These are phyloP conservation scores for Otus scops DNA, from an alignment of 2,797 vertebrate species.

Conservation along the genomic window DNA sequence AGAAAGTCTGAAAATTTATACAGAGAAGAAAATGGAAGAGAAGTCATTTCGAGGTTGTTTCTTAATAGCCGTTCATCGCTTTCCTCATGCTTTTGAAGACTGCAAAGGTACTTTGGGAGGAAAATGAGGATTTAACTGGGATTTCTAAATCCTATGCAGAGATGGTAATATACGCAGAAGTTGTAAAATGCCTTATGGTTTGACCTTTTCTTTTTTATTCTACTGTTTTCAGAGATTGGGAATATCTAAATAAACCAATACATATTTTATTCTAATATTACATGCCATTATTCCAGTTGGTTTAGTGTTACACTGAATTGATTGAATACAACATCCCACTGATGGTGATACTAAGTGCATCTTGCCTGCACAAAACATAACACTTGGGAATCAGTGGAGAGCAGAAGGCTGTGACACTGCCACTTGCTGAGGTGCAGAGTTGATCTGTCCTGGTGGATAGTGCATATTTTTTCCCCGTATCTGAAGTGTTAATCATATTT, in stretches of 20 bases:
- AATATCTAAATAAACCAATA: background rate
- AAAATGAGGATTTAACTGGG: background rate
- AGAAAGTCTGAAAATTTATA: background rate
- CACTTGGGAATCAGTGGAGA: background rate
- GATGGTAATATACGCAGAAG: background rate
- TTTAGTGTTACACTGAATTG: background rate
- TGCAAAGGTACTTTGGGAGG: background rate
- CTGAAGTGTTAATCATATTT: background rate
- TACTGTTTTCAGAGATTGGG: background rate
- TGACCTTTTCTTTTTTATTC: background rate
- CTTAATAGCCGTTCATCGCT: background rate
- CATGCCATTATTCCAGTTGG: background rate
- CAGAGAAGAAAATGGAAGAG: background rate
- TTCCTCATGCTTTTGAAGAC: background rate
- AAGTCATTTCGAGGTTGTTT: background rate
- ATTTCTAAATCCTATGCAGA: background rate
- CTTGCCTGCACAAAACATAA: background rate
- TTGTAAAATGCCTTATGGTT: background rate
- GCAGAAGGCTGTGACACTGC: background rate
- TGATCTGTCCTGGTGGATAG: background rate
- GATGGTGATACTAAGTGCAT: background rate
- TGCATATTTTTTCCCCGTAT: background rate
- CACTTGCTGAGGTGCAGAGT: background rate
- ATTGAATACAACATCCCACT: background rate
- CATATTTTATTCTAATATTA: background rate